Evolutionary conservation across 2,888 invertebrate species (phyloP).

Genomic region (Drosophila maculinotata): DNA sequence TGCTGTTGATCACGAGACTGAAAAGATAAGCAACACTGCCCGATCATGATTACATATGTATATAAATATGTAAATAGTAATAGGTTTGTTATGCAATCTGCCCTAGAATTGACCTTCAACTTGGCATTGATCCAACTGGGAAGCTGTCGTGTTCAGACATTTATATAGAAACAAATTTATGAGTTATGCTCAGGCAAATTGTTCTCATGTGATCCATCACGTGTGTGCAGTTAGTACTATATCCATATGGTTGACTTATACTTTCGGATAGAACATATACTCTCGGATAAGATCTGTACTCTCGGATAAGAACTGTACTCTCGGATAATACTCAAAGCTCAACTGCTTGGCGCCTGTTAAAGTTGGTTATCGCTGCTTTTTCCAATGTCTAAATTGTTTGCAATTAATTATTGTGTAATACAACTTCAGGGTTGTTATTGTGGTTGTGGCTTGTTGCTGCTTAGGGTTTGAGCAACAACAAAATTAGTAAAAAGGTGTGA

Average conservation of each 20-base stretch:
- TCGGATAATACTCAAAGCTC: neutral
- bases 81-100: slow-evolving; percentile 22
- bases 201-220: neutral
- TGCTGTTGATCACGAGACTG: slow-evolving; percentile 34
- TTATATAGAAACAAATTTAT: neutral
- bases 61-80: slow-evolving; percentile 6
- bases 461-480: slow-evolving; percentile 15
- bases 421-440: slow-evolving; percentile 23
- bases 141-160: slow-evolving; percentile 27
- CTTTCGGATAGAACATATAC: neutral
- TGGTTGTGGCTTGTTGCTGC: slow-evolving; percentile 22
- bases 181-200: no score
- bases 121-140: slow-evolving; percentile 22
- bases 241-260: neutral
- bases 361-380: slow-evolving; percentile 41
- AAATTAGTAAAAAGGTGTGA: slow-evolving; percentile 11
- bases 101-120: slow-evolving; percentile 42
- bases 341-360: slow-evolving; percentile 31
- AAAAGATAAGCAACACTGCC: slow-evolving; percentile 7
- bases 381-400: slow-evolving; percentile 1
- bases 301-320: no score
- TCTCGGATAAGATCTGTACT: no score
- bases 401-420: slow-evolving; percentile 41
- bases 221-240: neutral
- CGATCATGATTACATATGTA: slow-evolving; percentile 12